These are phyloP conservation scores for Torymus texanus DNA, from an alignment of 2,888 invertebrate genomes.

Conservation along the genomic window DNA sequence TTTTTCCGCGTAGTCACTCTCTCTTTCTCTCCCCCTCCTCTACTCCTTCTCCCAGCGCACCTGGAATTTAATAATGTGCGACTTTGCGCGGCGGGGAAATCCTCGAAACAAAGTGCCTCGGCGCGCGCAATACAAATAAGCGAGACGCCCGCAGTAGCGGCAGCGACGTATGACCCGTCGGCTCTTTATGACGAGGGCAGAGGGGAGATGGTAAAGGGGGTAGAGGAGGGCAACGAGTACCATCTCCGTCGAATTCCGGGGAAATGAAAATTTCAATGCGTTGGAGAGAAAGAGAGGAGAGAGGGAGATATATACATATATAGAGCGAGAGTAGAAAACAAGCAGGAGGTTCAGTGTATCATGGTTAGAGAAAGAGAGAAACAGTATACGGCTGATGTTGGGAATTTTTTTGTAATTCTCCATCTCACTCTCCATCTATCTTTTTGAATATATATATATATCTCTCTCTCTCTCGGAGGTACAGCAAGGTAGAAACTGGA, in stretches of 20 bases:
- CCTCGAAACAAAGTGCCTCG: conserved; percentile 43
- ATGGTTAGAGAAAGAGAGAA: no score
- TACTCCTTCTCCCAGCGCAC: background rate
- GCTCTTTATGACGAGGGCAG: background rate
- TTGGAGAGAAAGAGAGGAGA: no score
- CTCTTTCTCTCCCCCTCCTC: no score
- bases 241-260: conserved; percentile 35
- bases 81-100: conserved; percentile 25
- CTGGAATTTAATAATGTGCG: conserved; percentile 47
- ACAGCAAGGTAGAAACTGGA: no score
- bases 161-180: conserved; percentile 24
- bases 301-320: no score
- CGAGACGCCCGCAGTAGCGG: background rate
- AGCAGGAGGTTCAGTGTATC: no score
- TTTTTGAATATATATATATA: no score
- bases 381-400: no score
- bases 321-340: no score
- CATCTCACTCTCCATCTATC: no score
- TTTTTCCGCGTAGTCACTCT: conserved; percentile 10
- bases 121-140: conserved; percentile 14
- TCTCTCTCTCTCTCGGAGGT: background rate
- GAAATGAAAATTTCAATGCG: conserved; percentile 46
- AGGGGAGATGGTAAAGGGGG: no score
- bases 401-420: no score
- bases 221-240: conserved; percentile 1